Conservation (phyloP, 2,113 vertebrate species). For the Phalacrocorax brasilianus region DNA sequence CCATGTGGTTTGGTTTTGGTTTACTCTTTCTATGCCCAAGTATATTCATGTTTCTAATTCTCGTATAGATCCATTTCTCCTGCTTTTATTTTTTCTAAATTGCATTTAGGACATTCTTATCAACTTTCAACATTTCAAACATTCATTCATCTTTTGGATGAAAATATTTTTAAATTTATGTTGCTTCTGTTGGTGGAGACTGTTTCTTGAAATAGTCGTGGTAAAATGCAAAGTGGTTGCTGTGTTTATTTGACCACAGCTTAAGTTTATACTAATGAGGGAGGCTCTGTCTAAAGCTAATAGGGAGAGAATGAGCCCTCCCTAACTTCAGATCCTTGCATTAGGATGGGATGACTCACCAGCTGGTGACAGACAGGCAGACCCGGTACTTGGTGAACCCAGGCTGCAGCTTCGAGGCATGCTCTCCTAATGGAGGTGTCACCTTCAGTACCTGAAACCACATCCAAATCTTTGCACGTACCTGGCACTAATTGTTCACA, state of each 20-base stretch:
- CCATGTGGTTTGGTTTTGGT: background rate
- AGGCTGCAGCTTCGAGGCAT: background rate
- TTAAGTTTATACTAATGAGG: background rate
- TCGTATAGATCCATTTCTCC: background rate
- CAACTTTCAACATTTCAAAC: background rate
- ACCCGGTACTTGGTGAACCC: background rate
- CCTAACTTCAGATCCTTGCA: background rate
- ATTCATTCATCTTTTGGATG: background rate
- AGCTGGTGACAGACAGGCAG: background rate
- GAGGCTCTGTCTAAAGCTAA: background rate
- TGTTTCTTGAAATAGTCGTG: background rate
- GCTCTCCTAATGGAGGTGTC: background rate
- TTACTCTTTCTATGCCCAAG: background rate
- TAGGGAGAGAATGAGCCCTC: background rate
- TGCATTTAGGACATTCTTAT: background rate
- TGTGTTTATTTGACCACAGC: background rate
- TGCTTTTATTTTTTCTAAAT: background rate
- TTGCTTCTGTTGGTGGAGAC: background rate
- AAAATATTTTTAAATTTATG: background rate
- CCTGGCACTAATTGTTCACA: background rate
- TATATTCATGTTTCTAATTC: background rate
- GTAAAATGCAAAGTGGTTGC: background rate
- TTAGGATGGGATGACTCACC: background rate
- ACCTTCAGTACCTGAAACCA: background rate
- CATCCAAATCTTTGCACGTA: background rate